Conservation (phyloP, 2,113 vertebrate species). For the Microtus montanus region DNA sequence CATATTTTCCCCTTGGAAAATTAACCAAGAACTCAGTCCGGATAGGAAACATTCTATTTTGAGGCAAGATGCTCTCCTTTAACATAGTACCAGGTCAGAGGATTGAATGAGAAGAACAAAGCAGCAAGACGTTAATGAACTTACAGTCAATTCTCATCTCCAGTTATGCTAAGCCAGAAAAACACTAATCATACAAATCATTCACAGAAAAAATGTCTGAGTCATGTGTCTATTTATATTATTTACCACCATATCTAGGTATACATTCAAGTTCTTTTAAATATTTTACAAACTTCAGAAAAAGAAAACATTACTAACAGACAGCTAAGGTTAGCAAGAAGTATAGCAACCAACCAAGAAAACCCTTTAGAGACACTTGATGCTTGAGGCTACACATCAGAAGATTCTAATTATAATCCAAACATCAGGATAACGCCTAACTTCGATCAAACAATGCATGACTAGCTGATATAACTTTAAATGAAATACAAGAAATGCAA, state of each 20-base stretch:
- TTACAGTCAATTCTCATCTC: too few species aligned
- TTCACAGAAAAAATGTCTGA: too few species aligned
- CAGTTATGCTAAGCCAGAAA: too few species aligned
- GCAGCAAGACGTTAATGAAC: too few species aligned
- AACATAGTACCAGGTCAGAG: too few species aligned
- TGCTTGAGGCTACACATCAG: neutral
- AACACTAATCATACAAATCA: too few species aligned
- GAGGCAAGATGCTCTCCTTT: too few species aligned
- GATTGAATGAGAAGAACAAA: too few species aligned
- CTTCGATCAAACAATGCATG: neutral
- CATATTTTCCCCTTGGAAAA: neutral
- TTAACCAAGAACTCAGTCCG: neutral
- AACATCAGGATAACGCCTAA: neutral
- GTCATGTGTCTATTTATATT: too few species aligned
- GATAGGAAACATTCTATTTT: neutral
- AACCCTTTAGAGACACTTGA: neutral
- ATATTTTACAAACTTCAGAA: neutral
- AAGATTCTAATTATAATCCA: neutral
- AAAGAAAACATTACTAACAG: neutral
- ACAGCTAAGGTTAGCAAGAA: neutral
- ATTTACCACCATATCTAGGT: too few species aligned
- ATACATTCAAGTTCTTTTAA: too few species aligned
- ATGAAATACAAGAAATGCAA: neutral
- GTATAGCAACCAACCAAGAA: neutral
- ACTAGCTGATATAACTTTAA: neutral